Evolutionary conservation across 2,797 vertebrate species (phyloP).

Genomic region (Monodelphis domestica): DNA sequence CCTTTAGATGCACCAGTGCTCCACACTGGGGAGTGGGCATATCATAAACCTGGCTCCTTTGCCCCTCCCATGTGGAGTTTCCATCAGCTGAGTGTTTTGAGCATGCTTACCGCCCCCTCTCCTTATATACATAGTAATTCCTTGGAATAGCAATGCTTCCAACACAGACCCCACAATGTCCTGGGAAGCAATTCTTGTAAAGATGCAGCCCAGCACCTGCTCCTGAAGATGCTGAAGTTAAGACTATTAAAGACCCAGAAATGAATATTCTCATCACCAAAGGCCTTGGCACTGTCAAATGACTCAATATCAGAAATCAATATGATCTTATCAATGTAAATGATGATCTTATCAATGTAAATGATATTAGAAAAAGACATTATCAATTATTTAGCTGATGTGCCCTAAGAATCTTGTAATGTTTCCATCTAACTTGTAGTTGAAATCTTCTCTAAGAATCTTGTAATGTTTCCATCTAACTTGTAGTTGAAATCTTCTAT

Average conservation of each 20-base stretch:
- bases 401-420: background rate
- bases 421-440: background rate
- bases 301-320: background rate
- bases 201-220: background rate
- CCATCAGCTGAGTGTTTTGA: background rate
- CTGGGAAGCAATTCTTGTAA: background rate
- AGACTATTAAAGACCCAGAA: background rate
- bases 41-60: background rate
- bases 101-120: background rate
- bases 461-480: too few relatives aligned
- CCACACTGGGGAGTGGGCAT: background rate
- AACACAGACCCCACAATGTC: background rate
- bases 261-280: background rate
- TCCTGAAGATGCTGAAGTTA: background rate
- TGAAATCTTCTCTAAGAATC: too few relatives aligned
- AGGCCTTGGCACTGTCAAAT: background rate
- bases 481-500: background rate
- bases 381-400: background rate
- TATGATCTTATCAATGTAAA: background rate
- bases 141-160: background rate
- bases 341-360: background rate
- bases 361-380: background rate
- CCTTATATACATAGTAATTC: background rate
- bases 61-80: background rate
- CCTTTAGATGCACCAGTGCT: background rate